These are phyloP conservation scores for Menura novaehollandiae DNA, from an alignment of 2,113 vertebrate genomes.

Conservation along the genomic window DNA sequence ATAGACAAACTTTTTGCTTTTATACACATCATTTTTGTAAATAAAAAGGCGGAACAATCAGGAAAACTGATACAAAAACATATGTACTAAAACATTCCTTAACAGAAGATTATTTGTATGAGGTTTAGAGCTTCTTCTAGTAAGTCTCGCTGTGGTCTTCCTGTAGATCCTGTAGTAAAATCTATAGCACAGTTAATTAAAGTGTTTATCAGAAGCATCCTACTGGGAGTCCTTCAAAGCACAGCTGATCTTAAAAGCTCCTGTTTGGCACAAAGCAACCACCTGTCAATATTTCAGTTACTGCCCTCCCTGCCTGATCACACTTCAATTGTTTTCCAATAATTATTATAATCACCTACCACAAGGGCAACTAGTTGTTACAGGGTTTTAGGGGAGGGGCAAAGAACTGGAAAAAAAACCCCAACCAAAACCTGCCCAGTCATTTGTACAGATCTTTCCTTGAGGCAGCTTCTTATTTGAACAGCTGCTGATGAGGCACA, in stretches of 20 bases:
- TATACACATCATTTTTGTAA: neutral
- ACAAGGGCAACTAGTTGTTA: slow-evolving; percentile 76
- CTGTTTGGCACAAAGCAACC: slow-evolving; percentile 82
- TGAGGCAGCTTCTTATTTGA: slow-evolving; percentile 71
- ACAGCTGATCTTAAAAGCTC: slow-evolving; percentile 57
- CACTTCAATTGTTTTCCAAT: slow-evolving; percentile 81
- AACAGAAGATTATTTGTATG: neutral
- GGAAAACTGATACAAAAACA: neutral
- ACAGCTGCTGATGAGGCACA: slow-evolving; percentile 74
- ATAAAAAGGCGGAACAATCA: neutral
- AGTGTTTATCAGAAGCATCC: slow-evolving; percentile 8
- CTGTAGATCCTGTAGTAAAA: neutral
- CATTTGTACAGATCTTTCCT: slow-evolving; percentile 72
- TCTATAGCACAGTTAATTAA: neutral
- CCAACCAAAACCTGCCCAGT: neutral
- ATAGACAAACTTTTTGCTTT: neutral
- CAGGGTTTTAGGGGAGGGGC: slow-evolving; percentile 67
- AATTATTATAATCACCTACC: slow-evolving; percentile 83
- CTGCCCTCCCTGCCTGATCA: slow-evolving; percentile 74
- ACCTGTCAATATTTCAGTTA: slow-evolving; percentile 76
- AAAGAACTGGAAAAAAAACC: neutral
- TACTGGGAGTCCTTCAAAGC: slow-evolving; percentile 35
- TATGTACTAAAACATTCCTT: neutral
- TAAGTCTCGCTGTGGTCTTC: neutral
- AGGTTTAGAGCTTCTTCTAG: neutral